phyloP scores from a whole-genome alignment of 1,140 invertebrate species.

The Drosophila cardini region DNA sequence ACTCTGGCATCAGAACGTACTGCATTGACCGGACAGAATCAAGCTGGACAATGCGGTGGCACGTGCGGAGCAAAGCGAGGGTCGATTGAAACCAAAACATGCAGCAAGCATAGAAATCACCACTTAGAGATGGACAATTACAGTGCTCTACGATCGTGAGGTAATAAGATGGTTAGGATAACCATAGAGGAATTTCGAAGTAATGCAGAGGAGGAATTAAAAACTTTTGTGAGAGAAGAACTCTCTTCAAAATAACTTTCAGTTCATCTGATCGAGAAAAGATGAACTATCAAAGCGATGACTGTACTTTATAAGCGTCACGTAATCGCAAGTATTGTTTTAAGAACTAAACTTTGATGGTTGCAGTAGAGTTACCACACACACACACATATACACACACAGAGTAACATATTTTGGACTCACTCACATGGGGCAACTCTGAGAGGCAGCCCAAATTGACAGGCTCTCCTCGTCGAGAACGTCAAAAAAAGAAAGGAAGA shows the following conservation, averaged over 20 bases:
- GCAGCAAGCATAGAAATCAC: slow-evolving; percentile 27
- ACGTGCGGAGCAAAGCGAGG: slow-evolving; percentile 36
- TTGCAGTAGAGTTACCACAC: slow-evolving; percentile 2
- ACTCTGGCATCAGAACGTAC: slow-evolving; percentile 41
- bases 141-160: neutral
- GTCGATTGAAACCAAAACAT: slow-evolving; percentile 53
- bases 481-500: slow-evolving; percentile 49
- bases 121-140: slow-evolving; percentile 27
- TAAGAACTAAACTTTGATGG: neutral
- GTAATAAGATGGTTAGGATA: neutral
- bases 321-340: neutral
- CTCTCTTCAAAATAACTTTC: too few species aligned
- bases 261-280: neutral
- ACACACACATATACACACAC: neutral
- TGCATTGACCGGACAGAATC: slow-evolving; percentile 42
- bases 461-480: slow-evolving; percentile 54
- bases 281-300: neutral
- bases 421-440: slow-evolving; percentile 52
- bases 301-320: slow-evolving; percentile 2
- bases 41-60: slow-evolving; percentile 41
- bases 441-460: slow-evolving; percentile 68
- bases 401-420: slow-evolving; percentile 19
- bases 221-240: too few species aligned
- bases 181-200: neutral
- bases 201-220: too few species aligned